A percentile compares a stretch with the other conserved stretches of the same genome.
phyloP scores from a whole-genome alignment of 2,888 invertebrate species.

The Perizoma affinitatum region DNA sequence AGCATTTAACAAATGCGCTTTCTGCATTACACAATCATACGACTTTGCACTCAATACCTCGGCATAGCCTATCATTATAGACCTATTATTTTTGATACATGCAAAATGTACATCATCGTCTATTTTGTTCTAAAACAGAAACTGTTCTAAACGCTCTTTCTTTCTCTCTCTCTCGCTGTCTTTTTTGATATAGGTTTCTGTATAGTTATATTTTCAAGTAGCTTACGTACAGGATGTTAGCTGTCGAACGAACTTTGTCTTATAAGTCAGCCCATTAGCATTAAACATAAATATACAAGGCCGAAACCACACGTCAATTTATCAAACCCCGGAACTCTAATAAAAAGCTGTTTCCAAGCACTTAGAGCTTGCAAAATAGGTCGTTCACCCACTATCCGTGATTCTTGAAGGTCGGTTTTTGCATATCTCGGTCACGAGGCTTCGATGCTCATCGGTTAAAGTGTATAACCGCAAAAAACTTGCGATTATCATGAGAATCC shows the following conservation, averaged over 20 bases:
- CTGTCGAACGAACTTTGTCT: neutral
- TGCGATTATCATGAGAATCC: constrained; percentile 50
- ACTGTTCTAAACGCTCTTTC: no score
- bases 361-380: constrained; percentile 51
- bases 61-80: constrained; percentile 50
- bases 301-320: constrained; percentile 19
- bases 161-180: no score
- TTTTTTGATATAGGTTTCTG: neutral
- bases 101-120: constrained; percentile 28
- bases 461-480: constrained; percentile 47
- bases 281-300: constrained; percentile 19
- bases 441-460: constrained; percentile 43
- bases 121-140: neutral
- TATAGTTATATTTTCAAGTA: neutral
- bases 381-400: constrained; percentile 58
- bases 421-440: constrained; percentile 50
- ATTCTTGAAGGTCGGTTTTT: constrained; percentile 57
- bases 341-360: constrained; percentile 28
- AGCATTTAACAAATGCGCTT: constrained; percentile 57
- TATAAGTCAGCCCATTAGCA: constrained; percentile 3
- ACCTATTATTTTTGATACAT: constrained; percentile 45
- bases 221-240: neutral
- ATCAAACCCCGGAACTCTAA: constrained; percentile 34
- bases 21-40: constrained; percentile 53
- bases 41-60: constrained; percentile 46